Conservation (phyloP, 2,888 invertebrate species). For the Acrobasis suavella region DNA sequence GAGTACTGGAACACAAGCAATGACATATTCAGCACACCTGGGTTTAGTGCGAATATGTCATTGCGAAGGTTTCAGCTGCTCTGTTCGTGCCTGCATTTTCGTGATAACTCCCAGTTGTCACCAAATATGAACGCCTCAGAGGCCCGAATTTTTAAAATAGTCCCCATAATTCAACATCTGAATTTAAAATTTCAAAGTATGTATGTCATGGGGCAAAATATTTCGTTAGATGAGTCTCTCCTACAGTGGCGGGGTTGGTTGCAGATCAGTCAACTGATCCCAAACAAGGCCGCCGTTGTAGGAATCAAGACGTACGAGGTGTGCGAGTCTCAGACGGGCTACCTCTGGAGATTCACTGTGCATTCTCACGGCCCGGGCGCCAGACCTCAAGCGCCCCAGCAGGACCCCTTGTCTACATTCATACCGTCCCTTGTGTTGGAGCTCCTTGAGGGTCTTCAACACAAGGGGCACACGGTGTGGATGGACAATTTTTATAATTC, state of each 20-base stretch:
- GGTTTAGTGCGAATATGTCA: neutral
- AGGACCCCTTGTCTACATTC: neutral
- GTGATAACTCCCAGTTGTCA: neutral
- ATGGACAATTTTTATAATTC: conserved; percentile 8
- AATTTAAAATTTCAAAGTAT: neutral
- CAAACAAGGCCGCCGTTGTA: neutral
- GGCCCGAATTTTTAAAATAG: neutral
- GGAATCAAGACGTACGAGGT: neutral
- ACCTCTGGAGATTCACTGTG: neutral
- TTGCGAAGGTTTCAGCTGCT: neutral
- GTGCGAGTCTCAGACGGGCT: neutral
- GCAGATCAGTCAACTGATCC: neutral
- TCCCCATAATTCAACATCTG: neutral
- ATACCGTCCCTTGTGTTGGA: neutral
- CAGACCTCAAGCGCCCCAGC: neutral
- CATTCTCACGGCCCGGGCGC: neutral
- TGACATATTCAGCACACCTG: neutral
- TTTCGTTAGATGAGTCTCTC: neutral
- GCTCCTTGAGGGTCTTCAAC: neutral
- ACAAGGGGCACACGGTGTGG: neutral
- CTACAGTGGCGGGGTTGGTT: neutral
- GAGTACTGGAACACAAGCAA: neutral
- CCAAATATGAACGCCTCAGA: neutral
- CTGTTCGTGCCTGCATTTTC: no score
- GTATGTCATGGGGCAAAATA: neutral